Percentiles rank a stretch among this genome's conserved stretches.
These are phyloP conservation scores for Rhopalosiphum nymphaeae DNA, from an alignment of 2,888 invertebrate species.

Conservation along the genomic window DNA sequence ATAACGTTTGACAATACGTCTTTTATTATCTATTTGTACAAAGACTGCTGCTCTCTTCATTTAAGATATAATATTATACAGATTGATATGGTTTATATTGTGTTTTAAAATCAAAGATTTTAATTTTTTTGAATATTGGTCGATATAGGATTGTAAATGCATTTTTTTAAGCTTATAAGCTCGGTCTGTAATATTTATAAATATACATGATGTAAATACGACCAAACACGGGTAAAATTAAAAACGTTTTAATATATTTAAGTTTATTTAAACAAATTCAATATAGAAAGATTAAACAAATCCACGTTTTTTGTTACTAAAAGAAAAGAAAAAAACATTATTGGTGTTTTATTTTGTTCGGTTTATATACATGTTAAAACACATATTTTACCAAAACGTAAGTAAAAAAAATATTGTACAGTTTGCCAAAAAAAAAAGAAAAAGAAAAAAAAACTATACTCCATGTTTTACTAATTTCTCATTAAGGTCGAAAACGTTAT, in stretches of 20 bases:
- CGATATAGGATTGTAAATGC: background rate
- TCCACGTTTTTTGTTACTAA: background rate
- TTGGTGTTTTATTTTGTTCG: background rate
- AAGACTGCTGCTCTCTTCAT: background rate
- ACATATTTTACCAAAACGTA: background rate
- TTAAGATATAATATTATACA: background rate
- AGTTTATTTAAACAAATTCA: background rate
- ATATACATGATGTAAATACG: background rate
- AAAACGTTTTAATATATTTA: background rate
- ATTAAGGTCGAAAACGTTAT: conserved; percentile 44
- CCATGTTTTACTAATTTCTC: conserved; percentile 32
- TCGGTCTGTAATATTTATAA: background rate
- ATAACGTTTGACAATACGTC: too few relatives aligned
- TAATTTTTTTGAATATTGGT: background rate
- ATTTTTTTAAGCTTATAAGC: background rate
- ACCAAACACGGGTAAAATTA: background rate
- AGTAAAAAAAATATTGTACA: background rate
- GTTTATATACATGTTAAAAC: background rate
- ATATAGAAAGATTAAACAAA: conserved; percentile 1
- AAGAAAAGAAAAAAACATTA: background rate
- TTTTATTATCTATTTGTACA: too few relatives aligned
- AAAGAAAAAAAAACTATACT: conserved; percentile 6
- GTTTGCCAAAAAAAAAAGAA: conserved; percentile 35
- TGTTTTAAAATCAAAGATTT: background rate
- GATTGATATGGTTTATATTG: background rate